Conservation (phyloP, 2,888 invertebrate genomes). For the Drosophila helvetica region DNA sequence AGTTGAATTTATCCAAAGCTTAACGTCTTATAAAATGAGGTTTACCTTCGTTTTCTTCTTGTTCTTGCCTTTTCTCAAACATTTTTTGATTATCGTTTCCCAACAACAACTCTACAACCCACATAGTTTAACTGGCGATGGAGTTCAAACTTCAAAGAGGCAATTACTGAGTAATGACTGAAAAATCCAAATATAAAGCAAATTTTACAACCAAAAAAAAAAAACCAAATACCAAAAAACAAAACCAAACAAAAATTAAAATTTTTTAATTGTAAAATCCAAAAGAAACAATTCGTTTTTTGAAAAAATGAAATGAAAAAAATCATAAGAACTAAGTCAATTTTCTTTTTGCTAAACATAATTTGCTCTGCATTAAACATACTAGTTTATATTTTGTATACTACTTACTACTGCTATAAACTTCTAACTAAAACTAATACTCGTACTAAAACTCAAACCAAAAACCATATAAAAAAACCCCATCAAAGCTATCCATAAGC, state of each 20-base stretch:
- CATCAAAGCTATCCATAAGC: constrained; percentile 32
- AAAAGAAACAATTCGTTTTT: constrained; percentile 46
- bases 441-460: constrained; percentile 54
- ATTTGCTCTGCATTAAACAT: constrained; percentile 79
- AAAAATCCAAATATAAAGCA: constrained; percentile 62
- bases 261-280: constrained; percentile 35
- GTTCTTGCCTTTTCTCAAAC: constrained; percentile 77
- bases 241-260: constrained; percentile 40
- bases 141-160: constrained; percentile 98
- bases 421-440: constrained; percentile 63
- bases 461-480: constrained; percentile 25
- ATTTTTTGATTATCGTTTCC: constrained; percentile 73
- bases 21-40: constrained; percentile 66
- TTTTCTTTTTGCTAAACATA: constrained; percentile 78
- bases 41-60: constrained; percentile 72
- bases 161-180: constrained; percentile 89
- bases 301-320: constrained; percentile 46
- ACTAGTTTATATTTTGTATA: constrained; percentile 76
- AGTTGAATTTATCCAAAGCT: constrained; percentile 48
- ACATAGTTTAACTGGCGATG: constrained; percentile 96
- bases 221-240: constrained; percentile 33
- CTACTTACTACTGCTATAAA: constrained; percentile 70
- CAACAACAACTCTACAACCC: constrained; percentile 66
- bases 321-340: constrained; percentile 65
- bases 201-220: constrained; percentile 18